phyloP scores from a whole-genome alignment of 2,113 vertebrate genomes.

The Sceloporus undulatus region DNA sequence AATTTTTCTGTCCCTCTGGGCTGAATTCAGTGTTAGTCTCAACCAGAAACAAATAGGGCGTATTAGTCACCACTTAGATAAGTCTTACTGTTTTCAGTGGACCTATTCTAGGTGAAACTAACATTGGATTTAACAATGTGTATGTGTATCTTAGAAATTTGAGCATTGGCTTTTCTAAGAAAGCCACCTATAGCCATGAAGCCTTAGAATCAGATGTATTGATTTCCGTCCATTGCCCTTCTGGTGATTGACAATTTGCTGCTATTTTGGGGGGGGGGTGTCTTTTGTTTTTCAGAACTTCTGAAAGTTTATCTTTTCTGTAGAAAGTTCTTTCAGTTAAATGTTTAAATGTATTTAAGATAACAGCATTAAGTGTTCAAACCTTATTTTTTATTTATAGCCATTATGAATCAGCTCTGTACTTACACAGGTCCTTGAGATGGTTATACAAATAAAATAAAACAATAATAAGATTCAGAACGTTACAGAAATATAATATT shows the following conservation, averaged over 20 bases:
- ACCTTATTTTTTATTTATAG: neutral
- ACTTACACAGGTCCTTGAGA: neutral
- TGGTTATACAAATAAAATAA: neutral
- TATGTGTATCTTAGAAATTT: neutral
- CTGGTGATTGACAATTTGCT: too few species aligned
- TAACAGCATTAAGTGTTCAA: neutral
- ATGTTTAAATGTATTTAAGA: neutral
- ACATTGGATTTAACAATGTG: neutral
- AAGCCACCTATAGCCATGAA: neutral
- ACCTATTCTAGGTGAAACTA: too few species aligned
- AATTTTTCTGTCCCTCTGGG: too few species aligned
- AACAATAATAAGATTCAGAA: neutral
- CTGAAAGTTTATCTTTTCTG: neutral
- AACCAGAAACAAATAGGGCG: too few species aligned
- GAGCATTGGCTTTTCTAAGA: neutral
- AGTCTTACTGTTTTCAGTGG: too few species aligned
- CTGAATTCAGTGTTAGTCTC: too few species aligned
- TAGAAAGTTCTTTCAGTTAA: neutral
- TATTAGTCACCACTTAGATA: too few species aligned
- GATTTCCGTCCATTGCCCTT: too few species aligned
- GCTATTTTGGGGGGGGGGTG: neutral
- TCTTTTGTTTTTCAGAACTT: neutral
- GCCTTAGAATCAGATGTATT: neutral
- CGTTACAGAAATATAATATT: neutral
- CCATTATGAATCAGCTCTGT: neutral